Percentiles rank a stretch among this genome's conserved stretches.
These are phyloP conservation scores for Rhinatrema bivittatum DNA, from an alignment of 2,797 vertebrate species.

Conservation along the genomic window DNA sequence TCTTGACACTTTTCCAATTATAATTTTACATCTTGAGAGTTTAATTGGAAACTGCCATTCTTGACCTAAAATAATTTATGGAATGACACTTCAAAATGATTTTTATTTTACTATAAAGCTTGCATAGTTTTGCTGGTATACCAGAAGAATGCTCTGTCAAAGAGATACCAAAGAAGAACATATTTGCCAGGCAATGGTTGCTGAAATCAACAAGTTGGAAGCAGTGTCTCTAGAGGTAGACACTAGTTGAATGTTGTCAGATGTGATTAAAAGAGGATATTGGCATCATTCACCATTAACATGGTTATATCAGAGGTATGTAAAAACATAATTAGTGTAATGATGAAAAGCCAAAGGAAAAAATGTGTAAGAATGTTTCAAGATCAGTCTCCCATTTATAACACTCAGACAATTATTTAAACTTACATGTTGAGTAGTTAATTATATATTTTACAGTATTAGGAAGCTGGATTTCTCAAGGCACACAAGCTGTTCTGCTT, in stretches of 20 bases:
- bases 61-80: conserved; percentile 25
- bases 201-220: conserved; percentile 36
- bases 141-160: neutral
- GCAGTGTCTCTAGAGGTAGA: conserved; percentile 33
- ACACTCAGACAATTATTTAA: conserved; percentile 39
- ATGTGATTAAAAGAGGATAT: conserved; percentile 42
- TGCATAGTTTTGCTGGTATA: conserved; percentile 8
- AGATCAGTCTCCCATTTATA: conserved; percentile 39
- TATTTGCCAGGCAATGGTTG: conserved; percentile 14
- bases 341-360: conserved; percentile 35
- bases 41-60: conserved; percentile 23
- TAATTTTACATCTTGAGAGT: conserved; percentile 21
- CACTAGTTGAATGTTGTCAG: conserved; percentile 44
- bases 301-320: conserved; percentile 47
- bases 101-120: conserved; percentile 10
- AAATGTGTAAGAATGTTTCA: conserved; percentile 32
- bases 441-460: conserved; percentile 37
- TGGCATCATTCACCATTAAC: conserved; percentile 53
- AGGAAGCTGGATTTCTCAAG: conserved; percentile 29
- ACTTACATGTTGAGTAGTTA: conserved; percentile 28
- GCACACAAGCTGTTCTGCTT: conserved; percentile 22
- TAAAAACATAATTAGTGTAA: conserved; percentile 43
- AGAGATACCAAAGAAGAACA: conserved; percentile 16
- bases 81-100: conserved; percentile 7
- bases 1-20: conserved; percentile 22